Conservation (phyloP, 2,888 invertebrate genomes). For the Nudaria mundana region DNA sequence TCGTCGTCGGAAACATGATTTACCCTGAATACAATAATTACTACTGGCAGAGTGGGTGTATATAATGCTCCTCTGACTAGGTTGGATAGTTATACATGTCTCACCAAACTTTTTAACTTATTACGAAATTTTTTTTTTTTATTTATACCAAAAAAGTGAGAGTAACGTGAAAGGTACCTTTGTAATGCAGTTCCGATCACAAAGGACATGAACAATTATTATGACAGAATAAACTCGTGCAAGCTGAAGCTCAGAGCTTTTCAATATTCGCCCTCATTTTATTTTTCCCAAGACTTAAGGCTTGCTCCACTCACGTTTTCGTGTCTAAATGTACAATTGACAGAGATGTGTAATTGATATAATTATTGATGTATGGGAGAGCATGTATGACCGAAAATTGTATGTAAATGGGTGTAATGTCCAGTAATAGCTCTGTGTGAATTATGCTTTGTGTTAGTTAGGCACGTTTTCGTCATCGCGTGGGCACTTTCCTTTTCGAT, state of each 20-base stretch:
- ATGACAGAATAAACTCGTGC: conserved; percentile 9
- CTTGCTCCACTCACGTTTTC: conserved; percentile 34
- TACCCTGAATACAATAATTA: too few relatives aligned
- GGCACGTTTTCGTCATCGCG: conserved; percentile 1
- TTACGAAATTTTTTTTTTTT: neutral
- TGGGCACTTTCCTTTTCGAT: conserved; percentile 2
- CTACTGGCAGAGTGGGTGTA: too few relatives aligned
- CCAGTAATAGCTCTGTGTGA: conserved; percentile 5
- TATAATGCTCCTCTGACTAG: too few relatives aligned
- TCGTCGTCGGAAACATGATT: too few relatives aligned
- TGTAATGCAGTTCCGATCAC: neutral
- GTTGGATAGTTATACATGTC: too few relatives aligned
- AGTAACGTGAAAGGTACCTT: neutral
- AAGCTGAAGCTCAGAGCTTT: conserved; percentile 1
- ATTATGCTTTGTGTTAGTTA: conserved; percentile 7
- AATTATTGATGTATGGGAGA: conserved; percentile 23
- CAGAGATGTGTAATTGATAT: conserved; percentile 26
- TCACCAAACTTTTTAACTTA: too few relatives aligned
- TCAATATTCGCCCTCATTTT: conserved; percentile 23
- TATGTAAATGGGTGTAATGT: conserved; percentile 12
- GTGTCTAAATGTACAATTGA: conserved; percentile 31
- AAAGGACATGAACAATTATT: conserved; percentile 5
- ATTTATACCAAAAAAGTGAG: neutral
- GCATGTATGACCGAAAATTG: conserved; percentile 18
- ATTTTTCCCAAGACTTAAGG: conserved; percentile 12